Conservation (phyloP, 1,140 invertebrate genomes). For the Pseudomyrmex dendroicus region DNA sequence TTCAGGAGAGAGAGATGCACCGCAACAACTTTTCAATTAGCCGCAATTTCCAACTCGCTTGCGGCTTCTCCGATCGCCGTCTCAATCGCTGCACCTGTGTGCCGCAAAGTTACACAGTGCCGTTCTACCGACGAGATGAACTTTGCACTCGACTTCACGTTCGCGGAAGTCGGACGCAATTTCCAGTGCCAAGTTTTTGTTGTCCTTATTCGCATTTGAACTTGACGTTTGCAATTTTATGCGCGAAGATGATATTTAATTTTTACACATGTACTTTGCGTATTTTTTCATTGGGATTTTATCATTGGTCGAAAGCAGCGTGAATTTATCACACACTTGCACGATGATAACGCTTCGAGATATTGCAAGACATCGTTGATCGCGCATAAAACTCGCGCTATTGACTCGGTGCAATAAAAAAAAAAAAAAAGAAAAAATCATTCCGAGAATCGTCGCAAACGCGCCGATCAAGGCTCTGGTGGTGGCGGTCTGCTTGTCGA, state of each 20-base stretch:
- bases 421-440: conserved; percentile 3
- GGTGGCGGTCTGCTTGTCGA: conserved; percentile 26
- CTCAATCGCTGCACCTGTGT: background rate
- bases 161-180: no score
- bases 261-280: no score
- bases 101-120: background rate
- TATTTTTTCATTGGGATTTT: no score
- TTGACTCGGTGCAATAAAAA: no score
- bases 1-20: conserved; percentile 3
- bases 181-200: no score
- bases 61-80: background rate
- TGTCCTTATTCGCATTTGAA: no score
- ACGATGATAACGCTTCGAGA: background rate
- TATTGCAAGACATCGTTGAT: background rate
- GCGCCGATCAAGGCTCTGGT: background rate
- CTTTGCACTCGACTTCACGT: conserved; percentile 9
- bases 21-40: conserved; percentile 65
- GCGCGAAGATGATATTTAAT: no score
- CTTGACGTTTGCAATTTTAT: no score
- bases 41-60: conserved; percentile 48
- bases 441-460: conserved; percentile 9
- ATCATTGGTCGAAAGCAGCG: no score
- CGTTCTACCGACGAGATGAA: background rate
- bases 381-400: no score
- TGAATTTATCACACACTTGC: no score